Percentiles rank a stretch among this genome's conserved stretches.
These are phyloP conservation scores for Drosophila persimilis DNA, from an alignment of 1,140 invertebrate species.

Conservation along the genomic window DNA sequence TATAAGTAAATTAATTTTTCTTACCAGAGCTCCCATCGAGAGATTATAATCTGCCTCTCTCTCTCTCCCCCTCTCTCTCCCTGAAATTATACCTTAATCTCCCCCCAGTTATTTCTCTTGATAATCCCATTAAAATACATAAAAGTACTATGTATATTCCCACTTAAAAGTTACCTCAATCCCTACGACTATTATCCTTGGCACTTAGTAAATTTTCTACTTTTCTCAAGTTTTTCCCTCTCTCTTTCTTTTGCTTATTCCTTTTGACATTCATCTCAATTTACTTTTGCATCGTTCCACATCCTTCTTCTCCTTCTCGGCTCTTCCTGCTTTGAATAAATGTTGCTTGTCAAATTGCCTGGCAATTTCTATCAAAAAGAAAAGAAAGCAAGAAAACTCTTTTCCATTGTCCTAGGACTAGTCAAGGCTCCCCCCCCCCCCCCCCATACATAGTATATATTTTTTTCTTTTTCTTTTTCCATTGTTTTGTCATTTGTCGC, in stretches of 20 bases:
- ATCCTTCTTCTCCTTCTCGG: neutral
- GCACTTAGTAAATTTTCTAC: conserved; percentile 3
- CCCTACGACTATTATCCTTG: too few species aligned
- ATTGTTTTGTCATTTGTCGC: conserved; percentile 66
- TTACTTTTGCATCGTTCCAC: conserved; percentile 8
- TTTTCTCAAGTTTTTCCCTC: conserved; percentile 6
- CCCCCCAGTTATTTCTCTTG: too few species aligned
- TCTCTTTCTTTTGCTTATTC: neutral
- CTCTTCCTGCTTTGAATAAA: conserved; percentile 46
- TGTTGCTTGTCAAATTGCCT: conserved; percentile 52
- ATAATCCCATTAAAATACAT: too few species aligned
- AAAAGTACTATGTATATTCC: too few species aligned
- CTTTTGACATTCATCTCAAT: conserved; percentile 17
- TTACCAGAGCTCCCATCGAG: too few species aligned
- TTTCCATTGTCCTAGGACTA: conserved; percentile 31
- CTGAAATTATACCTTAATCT: too few species aligned
- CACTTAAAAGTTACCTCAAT: too few species aligned
- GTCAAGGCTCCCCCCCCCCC: conserved; percentile 32
- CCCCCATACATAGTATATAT: neutral
- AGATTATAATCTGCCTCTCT: too few species aligned
- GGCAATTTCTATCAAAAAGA: conserved; percentile 27
- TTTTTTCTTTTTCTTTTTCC: conserved; percentile 17
- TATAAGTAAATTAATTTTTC: too few species aligned
- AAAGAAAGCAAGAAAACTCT: conserved; percentile 5
- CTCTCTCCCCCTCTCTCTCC: too few species aligned